Evolutionary conservation across 1,140 invertebrate genomes (phyloP).

Genomic region (Papilio machaon): DNA sequence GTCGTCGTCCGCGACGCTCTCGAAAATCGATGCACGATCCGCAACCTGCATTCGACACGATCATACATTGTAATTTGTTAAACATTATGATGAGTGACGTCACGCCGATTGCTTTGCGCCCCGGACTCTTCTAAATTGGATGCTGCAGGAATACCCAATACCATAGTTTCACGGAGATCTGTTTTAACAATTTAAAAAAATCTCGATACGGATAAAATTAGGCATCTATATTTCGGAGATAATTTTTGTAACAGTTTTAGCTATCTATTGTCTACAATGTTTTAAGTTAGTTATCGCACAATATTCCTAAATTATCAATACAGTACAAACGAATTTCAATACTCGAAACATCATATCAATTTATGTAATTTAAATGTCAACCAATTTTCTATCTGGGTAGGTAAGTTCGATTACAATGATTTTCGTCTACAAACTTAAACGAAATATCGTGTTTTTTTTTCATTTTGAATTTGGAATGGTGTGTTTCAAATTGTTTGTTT

Average conservation of each 20-base stretch:
- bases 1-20: constrained; percentile 70
- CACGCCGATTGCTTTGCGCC: constrained; percentile 58
- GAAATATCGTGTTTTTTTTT: background rate
- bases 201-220: background rate
- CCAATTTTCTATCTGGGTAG: constrained; percentile 1
- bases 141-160: background rate
- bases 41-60: constrained; percentile 68
- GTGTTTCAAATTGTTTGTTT: background rate
- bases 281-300: background rate
- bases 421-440: background rate
- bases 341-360: background rate
- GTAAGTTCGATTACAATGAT: background rate
- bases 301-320: background rate
- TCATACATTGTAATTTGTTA: constrained; percentile 63
- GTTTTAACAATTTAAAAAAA: background rate
- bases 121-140: constrained; percentile 59
- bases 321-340: background rate
- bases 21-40: constrained; percentile 80
- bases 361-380: background rate
- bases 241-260: background rate
- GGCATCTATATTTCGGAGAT: background rate
- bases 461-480: background rate
- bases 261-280: background rate
- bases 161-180: background rate
- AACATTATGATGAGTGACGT: constrained; percentile 64